These are phyloP conservation scores for Nothobranchius furzeri DNA, from an alignment of 2,113 vertebrate genomes.

Conservation along the genomic window DNA sequence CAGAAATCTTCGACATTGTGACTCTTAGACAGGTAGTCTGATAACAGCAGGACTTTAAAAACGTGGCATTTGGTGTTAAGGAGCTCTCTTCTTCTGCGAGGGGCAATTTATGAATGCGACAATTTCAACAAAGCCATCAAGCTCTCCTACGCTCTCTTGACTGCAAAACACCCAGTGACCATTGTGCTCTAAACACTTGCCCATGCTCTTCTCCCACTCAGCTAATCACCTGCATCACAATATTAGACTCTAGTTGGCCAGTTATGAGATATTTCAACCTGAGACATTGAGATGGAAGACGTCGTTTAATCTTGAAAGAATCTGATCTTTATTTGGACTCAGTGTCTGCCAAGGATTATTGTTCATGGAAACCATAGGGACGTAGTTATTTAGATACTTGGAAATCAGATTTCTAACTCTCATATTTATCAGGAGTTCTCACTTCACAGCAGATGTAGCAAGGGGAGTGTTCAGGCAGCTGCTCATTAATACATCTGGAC, in stretches of 20 bases:
- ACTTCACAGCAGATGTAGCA: not conserved
- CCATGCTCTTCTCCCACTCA: conserved; percentile 50
- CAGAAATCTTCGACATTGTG: conserved; percentile 27
- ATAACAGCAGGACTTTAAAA: conserved; percentile 40
- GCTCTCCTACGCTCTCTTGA: conserved; percentile 67
- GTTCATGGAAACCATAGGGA: too few relatives aligned
- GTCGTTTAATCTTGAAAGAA: not conserved
- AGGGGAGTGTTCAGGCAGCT: not conserved
- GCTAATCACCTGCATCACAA: conserved; percentile 41
- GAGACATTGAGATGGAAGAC: not conserved
- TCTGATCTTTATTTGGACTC: too few relatives aligned
- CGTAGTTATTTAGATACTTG: not conserved
- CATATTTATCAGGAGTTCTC: not conserved
- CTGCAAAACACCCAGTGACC: conserved; percentile 56
- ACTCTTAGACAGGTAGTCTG: conserved; percentile 41
- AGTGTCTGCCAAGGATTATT: not conserved
- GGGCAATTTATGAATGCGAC: conserved; percentile 61
- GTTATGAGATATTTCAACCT: conserved; percentile 4
- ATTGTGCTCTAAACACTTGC: conserved; percentile 59
- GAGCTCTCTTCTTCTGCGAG: conserved; percentile 55
- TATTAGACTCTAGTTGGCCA: conserved; percentile 5
- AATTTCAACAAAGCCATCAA: conserved; percentile 60
- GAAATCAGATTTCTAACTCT: not conserved
- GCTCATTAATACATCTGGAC: not conserved
- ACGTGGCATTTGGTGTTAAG: conserved; percentile 37